Percentiles rank a stretch among this genome's conserved stretches.
These are phyloP conservation scores for Eupithecia exiguata DNA, from an alignment of 2,888 invertebrate genomes.

Conservation along the genomic window DNA sequence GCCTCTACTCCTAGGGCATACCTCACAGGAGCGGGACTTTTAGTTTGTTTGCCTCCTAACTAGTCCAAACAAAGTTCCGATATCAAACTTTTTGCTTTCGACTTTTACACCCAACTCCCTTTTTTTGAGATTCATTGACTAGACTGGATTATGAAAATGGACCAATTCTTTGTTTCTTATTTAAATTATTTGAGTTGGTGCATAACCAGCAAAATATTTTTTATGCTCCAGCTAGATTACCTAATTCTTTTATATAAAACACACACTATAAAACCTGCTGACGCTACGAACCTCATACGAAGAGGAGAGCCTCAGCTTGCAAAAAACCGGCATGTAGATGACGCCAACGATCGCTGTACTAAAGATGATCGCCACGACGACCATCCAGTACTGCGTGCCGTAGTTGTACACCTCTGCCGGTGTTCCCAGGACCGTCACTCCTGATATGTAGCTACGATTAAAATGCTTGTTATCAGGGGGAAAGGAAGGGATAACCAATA, in stretches of 20 bases:
- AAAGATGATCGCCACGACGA: conserved; percentile 87
- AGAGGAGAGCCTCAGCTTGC: conserved; percentile 88
- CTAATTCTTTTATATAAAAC: not conserved
- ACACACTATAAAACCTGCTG: not conserved
- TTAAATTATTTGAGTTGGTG: not conserved
- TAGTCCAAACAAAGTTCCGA: no score
- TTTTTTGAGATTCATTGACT: no score
- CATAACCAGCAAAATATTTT: not conserved
- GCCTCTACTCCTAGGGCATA: no score
- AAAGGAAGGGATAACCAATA: conserved; percentile 8
- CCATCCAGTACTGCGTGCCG: conserved; percentile 92
- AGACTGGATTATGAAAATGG: not conserved
- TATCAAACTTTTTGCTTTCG: no score
- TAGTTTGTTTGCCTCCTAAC: no score
- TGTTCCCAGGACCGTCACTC: conserved; percentile 93
- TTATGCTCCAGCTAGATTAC: not conserved
- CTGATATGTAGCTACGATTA: conserved; percentile 90
- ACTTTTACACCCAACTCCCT: no score
- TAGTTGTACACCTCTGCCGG: conserved; percentile 94
- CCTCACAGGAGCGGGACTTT: no score
- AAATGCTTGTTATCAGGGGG: conserved; percentile 36
- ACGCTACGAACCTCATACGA: conserved; percentile 89
- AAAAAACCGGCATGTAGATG: conserved; percentile 92
- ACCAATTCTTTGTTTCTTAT: not conserved
- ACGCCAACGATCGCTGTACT: conserved; percentile 87